Evolutionary conservation across 2,797 vertebrate species (phyloP), one percentile per base, ranked within the genome.

Genomic region (Pipistrellus nathusii): DNA sequence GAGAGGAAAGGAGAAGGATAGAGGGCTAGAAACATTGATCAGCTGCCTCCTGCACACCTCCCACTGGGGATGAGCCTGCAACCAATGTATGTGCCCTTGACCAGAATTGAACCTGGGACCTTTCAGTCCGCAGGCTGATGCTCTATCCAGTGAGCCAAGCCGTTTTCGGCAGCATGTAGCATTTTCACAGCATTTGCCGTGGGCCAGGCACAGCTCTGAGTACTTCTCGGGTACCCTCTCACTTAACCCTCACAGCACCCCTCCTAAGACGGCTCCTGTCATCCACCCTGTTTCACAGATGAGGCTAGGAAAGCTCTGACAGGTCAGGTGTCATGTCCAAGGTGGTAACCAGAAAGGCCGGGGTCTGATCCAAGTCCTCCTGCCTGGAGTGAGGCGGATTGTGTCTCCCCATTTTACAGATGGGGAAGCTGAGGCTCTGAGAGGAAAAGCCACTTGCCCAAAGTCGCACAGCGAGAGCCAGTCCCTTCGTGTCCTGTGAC

Each of bases 311-410:
- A 85, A 30, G 21, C 80, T 8, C 48, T 23, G 71, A 23, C 9
- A 13, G 23, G 35, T 38, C 30, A 23, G 35, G 20, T 0, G 7
- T 8, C 64, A 10, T 0, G 0, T 41, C 38, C 41, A 27, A 14
- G 51, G 15, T 0, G 8, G 8, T 5, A 20, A 38, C 0, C 0
- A 20, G 48, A 44, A 44, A 53, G 35, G 17, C 69, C 8, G 2
- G 48, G 35, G 18, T 35, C 46, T 27, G 68, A 77, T 62, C 11
- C 6, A 0, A n/a, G 30, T 27, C 71, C 27, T 5, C 55, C 23
- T 14, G 8, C 59, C 35, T 11, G 1, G 2, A 17, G 27, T 5
- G 10, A 35, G 18, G 18, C 13, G 41, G 32, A 21, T 15, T 1
- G 7, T 13, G 20, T 11, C 3, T 8, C 18, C 32, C 57, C 62